These are phyloP conservation scores for Spermophilus dauricus DNA, from an alignment of 2,113 vertebrate genomes.

Conservation along the genomic window DNA sequence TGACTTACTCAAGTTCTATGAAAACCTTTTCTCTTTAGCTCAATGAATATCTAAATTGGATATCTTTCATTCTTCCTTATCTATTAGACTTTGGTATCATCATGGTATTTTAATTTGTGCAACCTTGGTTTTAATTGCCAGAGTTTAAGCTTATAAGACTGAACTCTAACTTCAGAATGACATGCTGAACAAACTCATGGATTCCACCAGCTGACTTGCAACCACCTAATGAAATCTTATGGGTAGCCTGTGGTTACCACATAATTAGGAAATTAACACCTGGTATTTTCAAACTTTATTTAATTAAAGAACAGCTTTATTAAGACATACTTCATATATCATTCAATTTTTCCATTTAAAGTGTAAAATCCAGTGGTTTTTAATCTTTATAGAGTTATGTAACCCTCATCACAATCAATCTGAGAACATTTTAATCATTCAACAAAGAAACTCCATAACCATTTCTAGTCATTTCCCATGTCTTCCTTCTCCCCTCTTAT, in stretches of 20 bases:
- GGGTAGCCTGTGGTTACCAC: not conserved
- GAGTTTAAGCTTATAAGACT: not conserved
- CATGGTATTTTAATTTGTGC: conserved; percentile 40
- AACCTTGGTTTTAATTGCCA: conserved; percentile 11
- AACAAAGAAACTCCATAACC: not conserved
- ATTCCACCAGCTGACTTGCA: not conserved
- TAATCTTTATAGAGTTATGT: not conserved
- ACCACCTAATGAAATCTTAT: conserved; percentile 14
- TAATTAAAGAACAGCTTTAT: not conserved
- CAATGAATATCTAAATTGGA: not conserved
- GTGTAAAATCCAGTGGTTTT: not conserved
- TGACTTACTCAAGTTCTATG: not conserved
- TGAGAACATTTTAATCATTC: not conserved
- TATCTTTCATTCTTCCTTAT: not conserved
- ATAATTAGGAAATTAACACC: conserved; percentile 10
- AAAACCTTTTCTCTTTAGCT: not conserved
- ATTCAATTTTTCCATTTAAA: not conserved
- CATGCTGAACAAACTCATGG: not conserved
- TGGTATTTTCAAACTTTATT: not conserved
- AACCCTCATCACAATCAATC: not conserved
- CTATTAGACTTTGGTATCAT: not conserved
- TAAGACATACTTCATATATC: not conserved
- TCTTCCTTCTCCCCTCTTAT: not conserved
- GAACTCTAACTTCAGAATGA: not conserved
- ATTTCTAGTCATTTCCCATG: not conserved